phyloP scores from a whole-genome alignment of 1,140 invertebrate species.

The Lepidurus apus region DNA sequence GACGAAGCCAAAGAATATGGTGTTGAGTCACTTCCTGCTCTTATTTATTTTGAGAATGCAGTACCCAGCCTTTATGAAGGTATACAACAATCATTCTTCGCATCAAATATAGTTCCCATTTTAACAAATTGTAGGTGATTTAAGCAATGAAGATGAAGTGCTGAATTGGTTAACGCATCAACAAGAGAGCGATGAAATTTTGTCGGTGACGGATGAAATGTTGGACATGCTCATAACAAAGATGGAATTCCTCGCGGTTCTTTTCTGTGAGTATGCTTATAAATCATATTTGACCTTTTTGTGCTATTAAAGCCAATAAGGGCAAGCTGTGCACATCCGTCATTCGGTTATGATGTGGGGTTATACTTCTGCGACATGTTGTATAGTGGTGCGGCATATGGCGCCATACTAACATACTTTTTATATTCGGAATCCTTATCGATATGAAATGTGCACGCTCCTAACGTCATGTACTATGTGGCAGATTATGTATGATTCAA shows the following conservation, averaged over 20 bases:
- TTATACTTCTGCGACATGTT: too few species aligned
- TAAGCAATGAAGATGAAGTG: conserved; percentile 86
- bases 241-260: conserved; percentile 77
- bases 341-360: too few species aligned
- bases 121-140: conserved; percentile 55
- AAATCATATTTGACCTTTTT: background rate
- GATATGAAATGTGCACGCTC: too few species aligned
- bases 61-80: conserved; percentile 83
- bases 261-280: conserved; percentile 69
- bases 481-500: conserved; percentile 23
- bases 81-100: conserved; percentile 34
- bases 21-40: conserved; percentile 75
- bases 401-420: too few species aligned
- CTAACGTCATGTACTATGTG: too few species aligned
- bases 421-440: too few species aligned
- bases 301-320: background rate
- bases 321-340: background rate
- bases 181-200: conserved; percentile 81
- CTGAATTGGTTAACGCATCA: conserved; percentile 80
- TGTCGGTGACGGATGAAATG: conserved; percentile 92
- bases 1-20: conserved; percentile 86
- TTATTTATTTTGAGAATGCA: conserved; percentile 80
- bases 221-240: conserved; percentile 83
- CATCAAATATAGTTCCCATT: background rate
- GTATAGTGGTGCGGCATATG: too few species aligned